Evolutionary conservation across 2,797 vertebrate genomes (phyloP).

Genomic region (Mus caroli): DNA sequence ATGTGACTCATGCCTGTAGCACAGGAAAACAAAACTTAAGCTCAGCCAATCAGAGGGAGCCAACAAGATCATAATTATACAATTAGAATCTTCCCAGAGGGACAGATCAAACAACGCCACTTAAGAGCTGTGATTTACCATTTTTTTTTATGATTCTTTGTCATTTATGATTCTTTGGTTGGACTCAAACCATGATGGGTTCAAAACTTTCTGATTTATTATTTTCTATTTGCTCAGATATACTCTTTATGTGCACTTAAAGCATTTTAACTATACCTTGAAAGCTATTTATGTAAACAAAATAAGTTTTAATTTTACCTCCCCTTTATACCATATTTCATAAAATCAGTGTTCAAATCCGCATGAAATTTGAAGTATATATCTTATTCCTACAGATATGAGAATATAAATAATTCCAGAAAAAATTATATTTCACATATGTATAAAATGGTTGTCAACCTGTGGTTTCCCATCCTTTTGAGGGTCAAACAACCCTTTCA

Average conservation of each 20-base stretch:
- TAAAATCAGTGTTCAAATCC: neutral
- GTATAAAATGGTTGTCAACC: neutral
- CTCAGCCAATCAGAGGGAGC: neutral
- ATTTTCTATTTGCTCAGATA: neutral
- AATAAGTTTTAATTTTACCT: neutral
- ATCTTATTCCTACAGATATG: neutral
- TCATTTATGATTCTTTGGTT: neutral
- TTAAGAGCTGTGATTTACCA: neutral
- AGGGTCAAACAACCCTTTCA: neutral
- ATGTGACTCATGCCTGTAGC: neutral
- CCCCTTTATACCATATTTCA: rapidly evolving
- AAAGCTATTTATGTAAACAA: neutral
- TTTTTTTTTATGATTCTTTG: neutral
- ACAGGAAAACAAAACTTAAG: slow-evolving; percentile 17
- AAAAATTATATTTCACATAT: neutral
- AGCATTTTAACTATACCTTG: neutral
- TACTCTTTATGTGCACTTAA: neutral
- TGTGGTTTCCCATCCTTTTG: neutral
- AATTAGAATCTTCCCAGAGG: neutral
- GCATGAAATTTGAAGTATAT: neutral
- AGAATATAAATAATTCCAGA: neutral
- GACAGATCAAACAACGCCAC: neutral
- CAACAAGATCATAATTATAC: neutral
- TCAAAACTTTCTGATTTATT: neutral
- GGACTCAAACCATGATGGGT: neutral